Base-by-base conservation (phyloP, 1,140 invertebrate species). In the Atta colombica region DNA sequence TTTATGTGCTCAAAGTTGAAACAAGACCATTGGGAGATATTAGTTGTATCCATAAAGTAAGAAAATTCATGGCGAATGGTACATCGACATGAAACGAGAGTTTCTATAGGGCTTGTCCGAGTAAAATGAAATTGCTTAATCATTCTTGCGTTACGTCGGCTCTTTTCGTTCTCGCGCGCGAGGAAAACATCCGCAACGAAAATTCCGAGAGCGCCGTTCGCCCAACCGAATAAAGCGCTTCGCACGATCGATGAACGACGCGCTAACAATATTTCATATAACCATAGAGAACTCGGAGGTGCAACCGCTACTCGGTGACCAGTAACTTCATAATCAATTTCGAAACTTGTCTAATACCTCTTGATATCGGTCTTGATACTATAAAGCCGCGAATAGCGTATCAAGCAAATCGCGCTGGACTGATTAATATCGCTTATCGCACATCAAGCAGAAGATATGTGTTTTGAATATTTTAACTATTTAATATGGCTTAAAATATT, bases 251-350 rank as follows among this genome's bases (percentile, higher is more conserved):
- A 82, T 74, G 80, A 82, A 74, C 68, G n/a, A 45, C 68, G 71
- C 69, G 39, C 69, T 84, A 84, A 84, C 80, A 74, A 84, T 84
- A 84, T 84, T 84, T 84, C 80, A 75, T 75, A 84, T n/a, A 75
- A 49, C 35, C 55, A 53, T 61, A 72, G 68, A 39, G 53, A 82
- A 53, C 53, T 28, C 68, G 55, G 25, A 53, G 39, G 74, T 49
- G 68, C 39, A 25, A 58, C 25, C 55, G 55, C 69, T 75, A 84
- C 80, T 84, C 69, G 69, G 69, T 84, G 68, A 75, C 69, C 80
- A 51, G 60, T 75, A 75, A 84, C 55, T 75, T 75, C 28, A 45
- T 75, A 75, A 84, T 39, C 69, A 84, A 84, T 75, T 84, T 61
- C 80, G 55, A 84, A 84, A 84, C 80, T 74, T 84, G 55, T 55